Conservation (phyloP, 1,140 invertebrate species). For the Saccostrea echinata region DNA sequence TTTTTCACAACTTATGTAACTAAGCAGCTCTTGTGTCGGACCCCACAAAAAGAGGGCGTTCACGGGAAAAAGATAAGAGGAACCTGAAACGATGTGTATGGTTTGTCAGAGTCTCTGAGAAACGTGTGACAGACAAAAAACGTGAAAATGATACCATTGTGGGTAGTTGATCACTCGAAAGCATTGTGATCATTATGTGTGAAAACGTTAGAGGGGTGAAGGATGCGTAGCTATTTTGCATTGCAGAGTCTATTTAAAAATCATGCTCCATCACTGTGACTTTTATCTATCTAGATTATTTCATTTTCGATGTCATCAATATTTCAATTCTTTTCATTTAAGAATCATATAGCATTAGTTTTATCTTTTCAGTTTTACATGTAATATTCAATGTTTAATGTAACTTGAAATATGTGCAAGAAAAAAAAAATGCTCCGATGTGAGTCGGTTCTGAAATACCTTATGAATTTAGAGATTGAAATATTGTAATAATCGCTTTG, state of each 20-base stretch:
- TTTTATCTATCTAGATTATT: background rate
- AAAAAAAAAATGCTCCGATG: too few species aligned
- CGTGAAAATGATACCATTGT: background rate
- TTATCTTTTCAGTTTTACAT: too few species aligned
- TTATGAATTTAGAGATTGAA: too few species aligned
- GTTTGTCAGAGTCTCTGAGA: background rate
- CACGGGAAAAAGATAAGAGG: background rate
- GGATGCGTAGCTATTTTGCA: background rate
- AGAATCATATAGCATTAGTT: too few species aligned
- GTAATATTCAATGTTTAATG: too few species aligned
- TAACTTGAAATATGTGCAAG: too few species aligned
- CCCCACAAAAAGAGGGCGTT: slow-evolving; percentile 27
- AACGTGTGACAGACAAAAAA: background rate
- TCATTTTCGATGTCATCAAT: background rate
- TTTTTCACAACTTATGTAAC: background rate
- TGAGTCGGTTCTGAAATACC: too few species aligned
- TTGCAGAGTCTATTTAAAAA: background rate
- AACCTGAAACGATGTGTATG: background rate
- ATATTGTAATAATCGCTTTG: too few species aligned
- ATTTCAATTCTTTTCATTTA: too few species aligned
- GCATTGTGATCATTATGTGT: background rate
- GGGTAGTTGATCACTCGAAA: background rate
- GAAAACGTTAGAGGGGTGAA: background rate
- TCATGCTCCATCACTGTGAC: background rate
- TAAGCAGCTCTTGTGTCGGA: background rate